Evolutionary conservation across 2,113 vertebrate species (phyloP), one percentile per base, ranked within the genome.

Genomic region (Arizona elegans): DNA sequence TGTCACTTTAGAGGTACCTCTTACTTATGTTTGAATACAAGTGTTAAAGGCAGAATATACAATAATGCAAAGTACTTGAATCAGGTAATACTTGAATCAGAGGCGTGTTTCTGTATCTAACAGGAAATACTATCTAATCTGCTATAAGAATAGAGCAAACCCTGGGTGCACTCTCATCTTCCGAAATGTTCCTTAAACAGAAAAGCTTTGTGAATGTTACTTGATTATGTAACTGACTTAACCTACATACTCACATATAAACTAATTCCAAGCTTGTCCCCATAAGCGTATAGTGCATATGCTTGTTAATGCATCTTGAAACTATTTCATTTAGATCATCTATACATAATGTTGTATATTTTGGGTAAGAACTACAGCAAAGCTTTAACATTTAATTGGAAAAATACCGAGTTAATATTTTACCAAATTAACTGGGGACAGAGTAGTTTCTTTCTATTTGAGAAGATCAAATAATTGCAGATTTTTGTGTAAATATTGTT

Each of bases 221-320:
- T 62, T 26, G 13, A 26, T 10, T 90, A 13, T 47, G 2, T 90
- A 26, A 43, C 12, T 33, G 50, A 65, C 47, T 53, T 85, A 92
- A 43, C 55, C 10, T n/a, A 29, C 29, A 52, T 15, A 1, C 55
- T 86, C 19, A 21, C 0, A 0, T 1, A 9, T 5, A 1, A 9
- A 8, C 24, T 11, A 3, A 3, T 53, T 3, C 6, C 38, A 9
- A 92, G 17, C 47, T 43, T 70, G 21, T 70, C 90, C 43, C 5
- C 26, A 90, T 55, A 12, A 23, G 29, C 43, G 12, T 24, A 88
- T 53, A 81, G 75, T 81, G 17, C 75, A 21, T 81, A 81, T 43
- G 33, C 75, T 81, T 81, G 8, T 81, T 21, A 81, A 43, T 43
- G 21, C 3, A 3, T 86, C 58, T 58, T 0, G 29, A 70, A 62